Base-by-base conservation (phyloP, 1,140 invertebrate genomes). In the Cryptotermes secundus region DNA sequence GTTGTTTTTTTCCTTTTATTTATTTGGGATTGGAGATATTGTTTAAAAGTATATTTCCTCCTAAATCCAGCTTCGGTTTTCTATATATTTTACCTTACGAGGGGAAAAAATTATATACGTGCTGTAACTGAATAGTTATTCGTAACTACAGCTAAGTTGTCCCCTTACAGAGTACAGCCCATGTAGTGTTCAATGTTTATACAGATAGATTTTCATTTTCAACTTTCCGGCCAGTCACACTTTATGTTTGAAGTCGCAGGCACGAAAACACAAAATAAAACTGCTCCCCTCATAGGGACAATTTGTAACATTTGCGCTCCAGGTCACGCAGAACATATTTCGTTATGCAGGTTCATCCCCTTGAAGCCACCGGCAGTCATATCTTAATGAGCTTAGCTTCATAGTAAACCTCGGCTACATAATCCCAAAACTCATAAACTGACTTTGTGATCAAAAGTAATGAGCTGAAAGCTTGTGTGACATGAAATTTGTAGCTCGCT, bases 371-470 rank as follows among this genome's bases (percentile, higher is more conserved):
- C 45, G 3, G 3, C 16, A 14, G 3, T 49, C 59, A 31, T 16
- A n/a, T n/a, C n/a, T 72, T 72, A 72, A 72, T 72, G 26, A 72
- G 26, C 59, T 72, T 31, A 31, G 59, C 59, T 72, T 31, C 59
- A 31, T 31, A 72, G 59, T 26, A 72, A 72, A n/a, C 59, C 59
- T 31, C 59, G 7, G 59, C n/a, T 72, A 72, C 59, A 72, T 72
- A 31, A 72, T 72, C 59, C 59, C 59, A 72, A 72, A 72, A 72
- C 59, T 72, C 59, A 72, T 72, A 72, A 72, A 72, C 59, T 14
- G 26, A 72, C 59, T 72, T 26, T 72, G 59, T 72, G 59, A 72
- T 72, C 59, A 72, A 14, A 72, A 72, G 59, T 72, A 72, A n/a
- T 31, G 19, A 72, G 59, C 53, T 22, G 53, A 7, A 42, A 59